Conservation (phyloP, 2,113 vertebrate species). For the Macquaria ambigua region DNA sequence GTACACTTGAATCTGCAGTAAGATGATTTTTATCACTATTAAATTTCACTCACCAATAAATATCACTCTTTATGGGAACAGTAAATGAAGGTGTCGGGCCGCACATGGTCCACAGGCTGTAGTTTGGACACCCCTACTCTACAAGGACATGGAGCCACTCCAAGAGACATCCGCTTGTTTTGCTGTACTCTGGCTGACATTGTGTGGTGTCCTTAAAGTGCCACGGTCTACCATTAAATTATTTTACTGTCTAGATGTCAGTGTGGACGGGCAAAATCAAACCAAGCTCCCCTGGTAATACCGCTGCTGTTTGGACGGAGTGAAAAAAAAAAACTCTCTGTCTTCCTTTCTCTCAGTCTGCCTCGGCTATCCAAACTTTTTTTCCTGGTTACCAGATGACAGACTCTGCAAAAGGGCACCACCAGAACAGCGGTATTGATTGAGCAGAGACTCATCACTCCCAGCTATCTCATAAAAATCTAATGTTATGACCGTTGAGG, state of each 20-base stretch:
- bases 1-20: too few relatives aligned
- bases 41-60: too few relatives aligned
- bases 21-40: too few relatives aligned
- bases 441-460: constrained; percentile 6
- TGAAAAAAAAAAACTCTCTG: not conserved
- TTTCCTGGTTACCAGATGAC: constrained; percentile 18
- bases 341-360: not conserved
- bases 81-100: not conserved
- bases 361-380: not conserved
- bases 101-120: not conserved
- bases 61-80: too few relatives aligned
- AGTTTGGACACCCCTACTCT: not conserved
- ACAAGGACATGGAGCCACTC: not conserved
- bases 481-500: constrained; percentile 7
- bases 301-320: not conserved
- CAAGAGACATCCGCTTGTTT: not conserved
- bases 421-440: too few relatives aligned
- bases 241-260: not conserved
- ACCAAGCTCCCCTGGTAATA: not conserved
- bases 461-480: constrained; percentile 36
- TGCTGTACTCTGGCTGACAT: not conserved
- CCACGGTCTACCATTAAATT: not conserved
- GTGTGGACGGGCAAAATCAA: not conserved
- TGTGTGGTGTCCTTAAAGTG: not conserved
- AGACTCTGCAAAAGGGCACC: not conserved